phyloP scores from a whole-genome alignment of 2,797 vertebrate genomes.

The Erpetoichthys calabaricus region DNA sequence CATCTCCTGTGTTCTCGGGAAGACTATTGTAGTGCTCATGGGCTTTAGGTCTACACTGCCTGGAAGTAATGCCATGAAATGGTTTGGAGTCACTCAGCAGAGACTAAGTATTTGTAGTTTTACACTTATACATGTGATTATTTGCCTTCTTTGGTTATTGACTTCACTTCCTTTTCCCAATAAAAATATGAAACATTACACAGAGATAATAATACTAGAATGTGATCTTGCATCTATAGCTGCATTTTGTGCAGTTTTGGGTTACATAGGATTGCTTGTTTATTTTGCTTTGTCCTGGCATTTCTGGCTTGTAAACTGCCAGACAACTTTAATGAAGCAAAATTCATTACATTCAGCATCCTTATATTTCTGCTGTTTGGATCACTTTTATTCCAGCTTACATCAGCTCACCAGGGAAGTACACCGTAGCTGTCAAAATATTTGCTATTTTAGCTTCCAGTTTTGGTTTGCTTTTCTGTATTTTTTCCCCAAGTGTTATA shows the following conservation, averaged over 20 bases:
- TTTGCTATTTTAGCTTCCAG: conserved; percentile 51
- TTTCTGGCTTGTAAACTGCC: conserved; percentile 48
- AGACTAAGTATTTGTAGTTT: conserved; percentile 37
- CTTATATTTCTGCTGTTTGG: conserved; percentile 54
- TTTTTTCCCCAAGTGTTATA: conserved; percentile 48
- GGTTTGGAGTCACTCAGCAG: conserved; percentile 44
- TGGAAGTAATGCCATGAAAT: conserved; percentile 37
- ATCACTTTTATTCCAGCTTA: conserved; percentile 52
- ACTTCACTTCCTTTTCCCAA: conserved; percentile 35
- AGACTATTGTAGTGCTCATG: conserved; percentile 46
- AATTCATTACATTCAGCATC: conserved; percentile 55
- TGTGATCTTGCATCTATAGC: conserved; percentile 41
- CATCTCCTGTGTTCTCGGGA: conserved; percentile 50
- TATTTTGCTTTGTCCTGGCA: conserved; percentile 40
- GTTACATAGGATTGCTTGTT: conserved; percentile 47
- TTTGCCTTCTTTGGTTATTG: conserved; percentile 42
- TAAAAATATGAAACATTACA: conserved; percentile 30
- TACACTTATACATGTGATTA: conserved; percentile 36
- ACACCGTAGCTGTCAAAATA: conserved; percentile 44
- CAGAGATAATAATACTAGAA: conserved; percentile 35
- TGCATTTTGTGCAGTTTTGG: conserved; percentile 46
- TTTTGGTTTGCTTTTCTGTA: conserved; percentile 43
- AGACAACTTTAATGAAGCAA: conserved; percentile 51
- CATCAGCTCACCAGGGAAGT: conserved; percentile 47
- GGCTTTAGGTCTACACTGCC: conserved; percentile 44